Evolutionary conservation across 2,113 vertebrate species (phyloP), one percentile per base, ranked within the genome.

Genomic region (Siphamia tubifer): DNA sequence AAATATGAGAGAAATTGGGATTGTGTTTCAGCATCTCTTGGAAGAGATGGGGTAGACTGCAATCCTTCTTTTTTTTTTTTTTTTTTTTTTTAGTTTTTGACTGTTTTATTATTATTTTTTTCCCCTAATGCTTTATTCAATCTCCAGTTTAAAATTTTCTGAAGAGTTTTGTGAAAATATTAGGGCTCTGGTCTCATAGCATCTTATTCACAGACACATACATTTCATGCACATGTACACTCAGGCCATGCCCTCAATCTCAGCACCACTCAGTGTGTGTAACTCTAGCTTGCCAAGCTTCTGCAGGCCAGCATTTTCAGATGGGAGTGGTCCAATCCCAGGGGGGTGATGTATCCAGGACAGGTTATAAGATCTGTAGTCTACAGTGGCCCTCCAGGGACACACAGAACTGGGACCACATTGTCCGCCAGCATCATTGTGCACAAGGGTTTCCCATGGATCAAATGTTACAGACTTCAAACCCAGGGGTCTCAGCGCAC

Each of bases 361-460:
- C 87, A 87, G 80, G 86, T 89, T 87, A 88, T 84, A 79, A 62
- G 81, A 87, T 84, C 85, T 68, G 60, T 45, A 36, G 70, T 79
- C 81, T 87, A 75, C 66, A 53, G 86, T 82, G 84, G 81, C 76
- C 76, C 87, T 74, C 86, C n/a, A 3, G 84, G 80, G 87, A 86
- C 64, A 71, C 20, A 53, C 74, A 68, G 78, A 82, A 89, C 87
- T 87, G 79, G 68, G 86, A 60, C 71, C 65, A 49, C 87, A 74
- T 91, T 91, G 87, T 91, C 74, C 52, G 2, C 24, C 6, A 5
- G 53, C 40, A 52, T 89, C 77, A 90, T 91, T 91, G 89, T 91
- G 82, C 73, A 43, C 12, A 8, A 80, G 77, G 87, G 69, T 89
- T 91, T 91, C 89, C 89, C 89, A 91, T 88, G 89, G 89, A 90